Evolutionary conservation across 2,888 invertebrate genomes (phyloP).

Genomic region (Thereva nobilitata): DNA sequence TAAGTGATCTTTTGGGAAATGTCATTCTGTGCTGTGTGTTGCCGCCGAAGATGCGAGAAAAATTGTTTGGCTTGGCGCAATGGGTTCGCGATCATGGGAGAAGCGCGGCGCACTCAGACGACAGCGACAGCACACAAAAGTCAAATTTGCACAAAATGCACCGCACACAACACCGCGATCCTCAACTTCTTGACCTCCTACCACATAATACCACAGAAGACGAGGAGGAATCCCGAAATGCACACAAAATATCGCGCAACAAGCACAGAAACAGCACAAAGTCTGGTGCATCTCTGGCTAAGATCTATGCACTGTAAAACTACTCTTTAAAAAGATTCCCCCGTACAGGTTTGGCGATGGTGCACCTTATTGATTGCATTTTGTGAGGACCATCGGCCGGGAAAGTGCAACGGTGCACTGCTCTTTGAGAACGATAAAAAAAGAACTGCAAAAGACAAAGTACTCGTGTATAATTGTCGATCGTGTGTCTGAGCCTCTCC

Average conservation of each 20-base stretch:
- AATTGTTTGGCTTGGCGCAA: slow-evolving; percentile 18
- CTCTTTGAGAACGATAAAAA: slow-evolving; percentile 6
- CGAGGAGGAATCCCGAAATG: slow-evolving; percentile 8
- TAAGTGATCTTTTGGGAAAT: slow-evolving; percentile 28
- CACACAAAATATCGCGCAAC: slow-evolving; percentile 6
- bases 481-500: slow-evolving; percentile 32
- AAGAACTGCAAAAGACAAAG: slow-evolving; percentile 32
- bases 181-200: slow-evolving; percentile 19
- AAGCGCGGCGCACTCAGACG: not conserved
- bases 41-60: slow-evolving; percentile 24
- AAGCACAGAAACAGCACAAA: slow-evolving; percentile 3
- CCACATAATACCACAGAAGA: slow-evolving; percentile 1
- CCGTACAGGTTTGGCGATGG: slow-evolving; percentile 10
- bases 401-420: slow-evolving; percentile 33
- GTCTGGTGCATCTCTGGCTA: slow-evolving; percentile 23
- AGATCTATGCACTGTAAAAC: slow-evolving; percentile 20
- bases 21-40: slow-evolving; percentile 30
- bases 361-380: slow-evolving; percentile 35
- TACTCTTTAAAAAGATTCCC: slow-evolving; percentile 20
- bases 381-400: slow-evolving; percentile 31
- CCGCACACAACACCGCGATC: slow-evolving; percentile 21
- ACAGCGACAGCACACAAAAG: slow-evolving; percentile 16
- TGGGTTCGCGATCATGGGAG: slow-evolving; percentile 24
- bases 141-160: slow-evolving; percentile 30
- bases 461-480: slow-evolving; percentile 37